A percentile compares a stretch with the other conserved stretches of the same genome.
phyloP scores from a whole-genome alignment of 1,140 invertebrate species.

The Brachionus rotundiformis region DNA sequence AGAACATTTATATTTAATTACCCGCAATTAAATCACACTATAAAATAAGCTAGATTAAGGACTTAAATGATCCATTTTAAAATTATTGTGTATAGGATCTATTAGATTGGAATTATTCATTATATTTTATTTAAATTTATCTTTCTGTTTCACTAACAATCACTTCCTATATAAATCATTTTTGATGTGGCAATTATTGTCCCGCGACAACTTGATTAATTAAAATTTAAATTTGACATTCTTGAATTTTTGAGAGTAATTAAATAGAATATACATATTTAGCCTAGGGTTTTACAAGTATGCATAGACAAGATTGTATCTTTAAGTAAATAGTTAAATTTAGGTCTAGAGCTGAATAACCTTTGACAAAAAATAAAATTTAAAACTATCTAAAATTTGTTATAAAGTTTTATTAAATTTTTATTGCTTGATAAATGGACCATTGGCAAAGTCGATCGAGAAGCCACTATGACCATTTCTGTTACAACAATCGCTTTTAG shows the following conservation, averaged over 20 bases:
- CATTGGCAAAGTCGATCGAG: neutral
- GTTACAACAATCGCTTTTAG: constrained; percentile 7
- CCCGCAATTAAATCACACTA: constrained; percentile 11
- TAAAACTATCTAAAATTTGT: neutral
- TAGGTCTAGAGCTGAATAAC: neutral
- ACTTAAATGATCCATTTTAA: neutral
- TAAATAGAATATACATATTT: constrained; percentile 1
- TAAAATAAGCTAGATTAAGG: constrained; percentile 15
- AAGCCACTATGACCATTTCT: neutral
- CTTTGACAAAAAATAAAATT: neutral
- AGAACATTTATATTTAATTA: constrained; percentile 22
- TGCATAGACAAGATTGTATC: constrained; percentile 12
- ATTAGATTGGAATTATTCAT: neutral
- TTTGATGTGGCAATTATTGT: constrained; percentile 8
- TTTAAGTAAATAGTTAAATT: neutral
- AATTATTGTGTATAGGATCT: neutral
- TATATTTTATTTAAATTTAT: neutral
- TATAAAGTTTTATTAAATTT: neutral
- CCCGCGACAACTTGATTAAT: constrained; percentile 5
- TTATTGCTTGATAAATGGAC: neutral
- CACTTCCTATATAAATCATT: constrained; percentile 15
- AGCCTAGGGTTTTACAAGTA: neutral
- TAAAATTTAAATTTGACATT: constrained; percentile 22
- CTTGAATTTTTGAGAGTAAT: neutral
- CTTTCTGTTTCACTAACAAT: neutral